phyloP scores from a whole-genome alignment of 2,888 invertebrate genomes.

The Diploptera punctata region DNA sequence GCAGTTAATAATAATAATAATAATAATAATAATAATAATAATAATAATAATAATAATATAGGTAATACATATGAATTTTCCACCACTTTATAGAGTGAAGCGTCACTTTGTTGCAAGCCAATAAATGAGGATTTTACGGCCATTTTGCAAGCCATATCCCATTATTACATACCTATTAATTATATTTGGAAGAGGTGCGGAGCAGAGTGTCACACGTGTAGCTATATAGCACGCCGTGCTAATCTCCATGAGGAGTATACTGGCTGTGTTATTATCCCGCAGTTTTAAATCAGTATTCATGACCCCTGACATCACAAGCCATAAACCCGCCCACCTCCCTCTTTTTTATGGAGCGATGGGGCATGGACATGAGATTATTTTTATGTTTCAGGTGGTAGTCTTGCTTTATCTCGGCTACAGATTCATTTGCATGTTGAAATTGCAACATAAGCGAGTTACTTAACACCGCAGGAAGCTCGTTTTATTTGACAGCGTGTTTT shows the following conservation, averaged over 20 bases:
- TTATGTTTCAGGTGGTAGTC: conserved; percentile 28
- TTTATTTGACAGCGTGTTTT: too few relatives aligned
- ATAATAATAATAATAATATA: too few relatives aligned
- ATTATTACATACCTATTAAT: too few relatives aligned
- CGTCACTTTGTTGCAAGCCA: too few relatives aligned
- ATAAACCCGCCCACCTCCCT: conserved; percentile 1
- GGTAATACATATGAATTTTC: too few relatives aligned
- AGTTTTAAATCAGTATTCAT: conserved; percentile 37
- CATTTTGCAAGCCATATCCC: too few relatives aligned
- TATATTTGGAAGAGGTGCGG: too few relatives aligned
- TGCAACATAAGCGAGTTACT: conserved; percentile 28
- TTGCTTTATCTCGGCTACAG: conserved; percentile 18
- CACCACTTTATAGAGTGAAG: too few relatives aligned
- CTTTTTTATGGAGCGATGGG: not conserved
- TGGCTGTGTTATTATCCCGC: conserved; percentile 10
- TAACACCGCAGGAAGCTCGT: not conserved
- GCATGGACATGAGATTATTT: conserved; percentile 20
- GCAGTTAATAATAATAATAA: too few relatives aligned
- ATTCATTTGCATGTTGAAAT: conserved; percentile 37
- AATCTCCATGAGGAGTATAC: not conserved
- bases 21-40: too few relatives aligned
- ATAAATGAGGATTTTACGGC: too few relatives aligned
- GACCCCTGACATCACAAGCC: conserved; percentile 28
- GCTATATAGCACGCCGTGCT: not conserved
- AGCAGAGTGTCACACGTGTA: too few relatives aligned